These are phyloP conservation scores for Alces alces DNA, from an alignment of 2,113 vertebrate genomes.

Conservation along the genomic window DNA sequence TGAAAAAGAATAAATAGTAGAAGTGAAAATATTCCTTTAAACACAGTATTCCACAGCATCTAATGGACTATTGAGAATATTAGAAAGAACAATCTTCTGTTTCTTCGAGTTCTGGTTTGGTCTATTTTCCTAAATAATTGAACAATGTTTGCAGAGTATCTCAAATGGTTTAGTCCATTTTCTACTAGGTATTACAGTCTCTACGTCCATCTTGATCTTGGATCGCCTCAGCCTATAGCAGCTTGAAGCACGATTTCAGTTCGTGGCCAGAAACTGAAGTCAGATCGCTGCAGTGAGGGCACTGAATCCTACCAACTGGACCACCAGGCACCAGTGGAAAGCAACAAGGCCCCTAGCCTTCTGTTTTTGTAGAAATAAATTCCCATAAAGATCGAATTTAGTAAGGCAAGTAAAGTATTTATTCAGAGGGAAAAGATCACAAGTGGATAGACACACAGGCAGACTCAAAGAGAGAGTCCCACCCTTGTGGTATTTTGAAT, in stretches of 20 bases:
- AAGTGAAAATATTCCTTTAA: neutral
- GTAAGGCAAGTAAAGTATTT: neutral
- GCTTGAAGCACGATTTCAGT: neutral
- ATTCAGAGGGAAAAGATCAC: neutral
- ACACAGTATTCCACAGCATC: neutral
- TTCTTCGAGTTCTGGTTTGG: neutral
- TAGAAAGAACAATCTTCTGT: neutral
- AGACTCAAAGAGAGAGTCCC: neutral
- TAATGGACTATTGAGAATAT: neutral
- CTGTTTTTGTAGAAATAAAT: neutral
- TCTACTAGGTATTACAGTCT: neutral
- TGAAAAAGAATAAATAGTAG: neutral
- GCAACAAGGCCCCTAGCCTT: neutral
- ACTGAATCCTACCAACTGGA: neutral
- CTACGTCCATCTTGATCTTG: neutral
- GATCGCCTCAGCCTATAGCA: neutral
- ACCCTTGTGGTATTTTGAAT: neutral
- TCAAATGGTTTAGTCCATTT: neutral
- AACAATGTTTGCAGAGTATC: neutral
- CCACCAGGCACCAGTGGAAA: neutral
- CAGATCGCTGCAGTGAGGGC: neutral
- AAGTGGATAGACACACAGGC: neutral
- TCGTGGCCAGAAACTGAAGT: neutral
- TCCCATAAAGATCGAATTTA: neutral
- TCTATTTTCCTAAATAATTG: neutral